These are phyloP conservation scores for Halcyon malimbica DNA, from an alignment of 2,113 vertebrate species.

Conservation along the genomic window DNA sequence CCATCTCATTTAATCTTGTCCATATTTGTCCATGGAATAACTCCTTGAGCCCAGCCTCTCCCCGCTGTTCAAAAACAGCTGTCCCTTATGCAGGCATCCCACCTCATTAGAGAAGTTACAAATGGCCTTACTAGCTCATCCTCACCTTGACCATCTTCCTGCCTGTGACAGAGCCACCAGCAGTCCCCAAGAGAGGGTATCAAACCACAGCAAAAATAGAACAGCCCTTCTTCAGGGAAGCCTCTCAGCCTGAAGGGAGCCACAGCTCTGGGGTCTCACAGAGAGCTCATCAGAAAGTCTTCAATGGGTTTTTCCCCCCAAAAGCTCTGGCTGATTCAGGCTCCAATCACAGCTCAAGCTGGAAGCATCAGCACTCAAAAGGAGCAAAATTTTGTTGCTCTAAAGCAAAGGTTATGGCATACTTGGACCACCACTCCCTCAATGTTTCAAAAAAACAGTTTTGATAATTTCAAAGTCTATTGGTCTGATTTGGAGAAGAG, in stretches of 20 bases:
- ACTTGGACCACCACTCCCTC: neutral
- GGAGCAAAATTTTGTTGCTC: neutral
- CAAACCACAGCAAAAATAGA: neutral
- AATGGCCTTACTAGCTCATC: neutral
- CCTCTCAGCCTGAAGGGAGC: neutral
- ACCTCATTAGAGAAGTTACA: neutral
- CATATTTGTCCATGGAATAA: neutral
- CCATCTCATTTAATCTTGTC: neutral
- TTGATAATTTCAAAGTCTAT: neutral
- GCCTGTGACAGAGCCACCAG: neutral
- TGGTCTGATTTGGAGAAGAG: neutral
- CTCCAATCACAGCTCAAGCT: neutral
- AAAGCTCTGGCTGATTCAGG: neutral
- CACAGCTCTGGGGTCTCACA: neutral
- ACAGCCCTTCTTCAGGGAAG: neutral
- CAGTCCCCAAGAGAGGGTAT: neutral
- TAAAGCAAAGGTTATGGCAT: neutral
- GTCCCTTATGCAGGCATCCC: neutral
- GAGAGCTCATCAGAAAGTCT: neutral
- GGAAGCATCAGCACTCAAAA: neutral
- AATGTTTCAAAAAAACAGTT: neutral
- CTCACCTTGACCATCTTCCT: neutral
- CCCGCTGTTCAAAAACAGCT: neutral
- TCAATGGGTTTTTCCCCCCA: fast-evolving
- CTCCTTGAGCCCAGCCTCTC: neutral